Percentiles rank a stretch among this genome's conserved stretches.
phyloP scores from a whole-genome alignment of 2,113 vertebrate genomes.

The Xiphophorus couchianus region DNA sequence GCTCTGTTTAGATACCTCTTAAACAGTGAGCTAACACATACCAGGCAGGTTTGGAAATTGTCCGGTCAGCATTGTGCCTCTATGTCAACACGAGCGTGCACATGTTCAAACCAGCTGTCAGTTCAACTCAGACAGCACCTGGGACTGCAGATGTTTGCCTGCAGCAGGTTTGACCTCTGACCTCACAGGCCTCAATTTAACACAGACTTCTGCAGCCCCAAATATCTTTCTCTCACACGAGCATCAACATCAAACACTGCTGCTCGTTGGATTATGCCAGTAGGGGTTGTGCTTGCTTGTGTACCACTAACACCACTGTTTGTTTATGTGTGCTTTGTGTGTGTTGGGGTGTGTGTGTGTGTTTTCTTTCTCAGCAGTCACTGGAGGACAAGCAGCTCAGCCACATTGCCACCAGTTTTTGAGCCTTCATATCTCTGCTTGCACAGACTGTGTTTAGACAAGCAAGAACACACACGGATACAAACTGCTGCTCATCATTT shows the following conservation, averaged over 20 bases:
- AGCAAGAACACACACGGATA: slow-evolving; percentile 12
- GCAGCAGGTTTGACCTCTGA: slow-evolving; percentile 35
- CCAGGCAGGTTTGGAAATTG: slow-evolving; percentile 40
- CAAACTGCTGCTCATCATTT: background rate
- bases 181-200: slow-evolving; percentile 21
- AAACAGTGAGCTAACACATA: slow-evolving; percentile 38
- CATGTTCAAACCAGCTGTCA: slow-evolving; percentile 32
- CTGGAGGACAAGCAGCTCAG: slow-evolving; percentile 66
- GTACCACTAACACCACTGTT: background rate
- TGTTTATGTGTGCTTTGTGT: slow-evolving; percentile 17
- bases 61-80: slow-evolving; percentile 35
- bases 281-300: slow-evolving; percentile 18
- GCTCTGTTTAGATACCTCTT: slow-evolving; percentile 41
- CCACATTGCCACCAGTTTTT: slow-evolving; percentile 55
- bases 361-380: slow-evolving; percentile 43
- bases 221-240: background rate
- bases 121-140: slow-evolving; percentile 33
- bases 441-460: slow-evolving; percentile 41
- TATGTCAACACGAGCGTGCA: background rate
- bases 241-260: background rate
- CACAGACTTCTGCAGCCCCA: background rate
- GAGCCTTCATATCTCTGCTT: slow-evolving; percentile 61
- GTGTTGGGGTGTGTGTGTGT: slow-evolving; percentile 34
- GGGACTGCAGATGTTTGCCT: slow-evolving; percentile 29
- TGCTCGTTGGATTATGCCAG: slow-evolving; percentile 26